Evolutionary conservation across 92 coral and sea anemone species (phyloP).

Genomic region (Umimayanthus chanpuru): DNA sequence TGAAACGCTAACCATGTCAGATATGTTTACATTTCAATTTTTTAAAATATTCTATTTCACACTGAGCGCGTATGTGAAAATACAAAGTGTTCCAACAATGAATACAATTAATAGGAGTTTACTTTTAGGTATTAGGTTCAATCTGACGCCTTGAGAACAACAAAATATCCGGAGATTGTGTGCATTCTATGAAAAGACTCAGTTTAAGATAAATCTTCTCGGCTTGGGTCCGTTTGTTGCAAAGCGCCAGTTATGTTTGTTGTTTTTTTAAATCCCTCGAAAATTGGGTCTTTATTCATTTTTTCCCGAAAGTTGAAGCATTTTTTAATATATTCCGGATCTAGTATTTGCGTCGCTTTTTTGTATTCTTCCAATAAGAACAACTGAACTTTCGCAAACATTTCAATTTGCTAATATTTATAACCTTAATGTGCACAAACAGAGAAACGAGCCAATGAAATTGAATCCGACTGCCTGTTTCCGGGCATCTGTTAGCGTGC

Average conservation of each 20-base stretch:
- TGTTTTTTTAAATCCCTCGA: neutral
- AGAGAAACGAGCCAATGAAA: slow-evolving; percentile 37
- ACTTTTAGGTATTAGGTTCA: neutral
- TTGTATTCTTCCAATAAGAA: neutral
- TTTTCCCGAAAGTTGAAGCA: neutral
- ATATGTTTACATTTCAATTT: neutral
- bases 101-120: neutral
- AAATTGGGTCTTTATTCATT: neutral
- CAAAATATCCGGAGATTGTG: neutral
- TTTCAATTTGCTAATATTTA: neutral
- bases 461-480: slow-evolving; percentile 2
- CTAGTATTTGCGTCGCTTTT: neutral
- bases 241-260: neutral
- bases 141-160: neutral
- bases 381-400: slow-evolving; percentile 11
- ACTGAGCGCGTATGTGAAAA: neutral
- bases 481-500: slow-evolving; percentile 37
- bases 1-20: slow-evolving; percentile 8
- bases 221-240: neutral
- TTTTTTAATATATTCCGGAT: neutral
- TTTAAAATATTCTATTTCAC: slow-evolving; percentile 9
- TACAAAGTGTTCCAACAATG: neutral
- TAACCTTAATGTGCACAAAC: slow-evolving; percentile 29
- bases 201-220: neutral
- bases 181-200: neutral